Percentiles rank a stretch among this genome's conserved stretches.
phyloP scores from a whole-genome alignment of 2,888 invertebrate species.

The Erebia palarica region DNA sequence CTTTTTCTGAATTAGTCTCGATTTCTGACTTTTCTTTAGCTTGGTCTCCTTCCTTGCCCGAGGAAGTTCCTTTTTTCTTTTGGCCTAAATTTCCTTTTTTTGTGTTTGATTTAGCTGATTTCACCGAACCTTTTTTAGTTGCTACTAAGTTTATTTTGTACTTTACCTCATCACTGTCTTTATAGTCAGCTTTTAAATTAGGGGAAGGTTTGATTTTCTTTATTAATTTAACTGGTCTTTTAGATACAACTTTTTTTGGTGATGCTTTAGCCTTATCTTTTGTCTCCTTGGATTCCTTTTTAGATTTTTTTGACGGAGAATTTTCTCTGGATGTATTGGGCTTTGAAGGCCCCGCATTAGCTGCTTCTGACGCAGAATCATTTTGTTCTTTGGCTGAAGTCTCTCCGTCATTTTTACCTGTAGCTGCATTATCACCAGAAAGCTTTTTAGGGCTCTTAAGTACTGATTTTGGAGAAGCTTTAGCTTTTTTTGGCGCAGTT shows the following conservation, averaged over 20 bases:
- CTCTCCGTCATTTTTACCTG: conserved; percentile 55
- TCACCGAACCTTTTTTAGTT: conserved; percentile 55
- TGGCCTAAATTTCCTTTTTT: conserved; percentile 58
- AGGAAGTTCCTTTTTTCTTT: conserved; percentile 56
- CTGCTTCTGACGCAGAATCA: conserved; percentile 51
- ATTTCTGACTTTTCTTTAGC: conserved; percentile 38
- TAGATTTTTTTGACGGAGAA: conserved; percentile 63
- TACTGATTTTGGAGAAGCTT: conserved; percentile 60
- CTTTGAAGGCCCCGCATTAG: conserved; percentile 59
- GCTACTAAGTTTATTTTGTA: conserved; percentile 71
- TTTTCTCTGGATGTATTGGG: conserved; percentile 52
- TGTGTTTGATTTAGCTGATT: conserved; percentile 55
- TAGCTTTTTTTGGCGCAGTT: conserved; percentile 61
- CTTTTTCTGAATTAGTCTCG: conserved; percentile 27
- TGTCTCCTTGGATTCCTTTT: conserved; percentile 68
- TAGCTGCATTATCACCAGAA: conserved; percentile 51
- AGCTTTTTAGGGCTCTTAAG: conserved; percentile 62
- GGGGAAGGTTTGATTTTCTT: conserved; percentile 51
- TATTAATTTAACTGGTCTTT: conserved; percentile 53
- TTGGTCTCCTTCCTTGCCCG: conserved; percentile 38
- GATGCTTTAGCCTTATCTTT: conserved; percentile 63
- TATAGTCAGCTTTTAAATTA: conserved; percentile 52
- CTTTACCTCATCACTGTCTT: conserved; percentile 61
- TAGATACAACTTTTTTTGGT: conserved; percentile 53
- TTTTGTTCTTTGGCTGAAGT: conserved; percentile 52